These are phyloP conservation scores for Perca flavescens DNA, from an alignment of 2,113 vertebrate genomes.

Conservation along the genomic window DNA sequence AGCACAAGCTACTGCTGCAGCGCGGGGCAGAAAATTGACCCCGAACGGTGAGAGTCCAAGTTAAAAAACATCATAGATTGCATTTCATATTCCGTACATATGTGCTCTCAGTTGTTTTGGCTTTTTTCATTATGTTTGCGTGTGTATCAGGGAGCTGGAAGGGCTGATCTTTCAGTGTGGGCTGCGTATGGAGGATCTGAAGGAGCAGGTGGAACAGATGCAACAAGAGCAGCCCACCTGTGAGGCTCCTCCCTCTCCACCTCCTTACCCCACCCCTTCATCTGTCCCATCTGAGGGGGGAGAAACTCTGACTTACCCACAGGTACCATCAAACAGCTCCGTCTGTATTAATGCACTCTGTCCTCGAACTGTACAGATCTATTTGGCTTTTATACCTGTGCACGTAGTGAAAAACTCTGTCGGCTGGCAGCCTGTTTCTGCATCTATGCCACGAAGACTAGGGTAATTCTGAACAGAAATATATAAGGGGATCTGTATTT, in stretches of 20 bases:
- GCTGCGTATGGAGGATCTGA: conserved; percentile 87
- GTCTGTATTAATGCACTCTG: background rate
- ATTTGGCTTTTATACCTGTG: too few species aligned
- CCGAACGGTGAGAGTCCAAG: conserved; percentile 81
- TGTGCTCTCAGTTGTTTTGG: background rate
- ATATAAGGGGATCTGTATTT: background rate
- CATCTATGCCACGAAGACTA: background rate
- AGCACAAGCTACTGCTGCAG: conserved; percentile 75
- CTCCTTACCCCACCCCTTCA: conserved; percentile 14
- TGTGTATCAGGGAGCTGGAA: conserved; percentile 86
- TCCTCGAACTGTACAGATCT: background rate
- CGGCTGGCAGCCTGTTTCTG: background rate
- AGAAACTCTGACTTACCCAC: background rate
- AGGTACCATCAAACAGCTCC: conserved; percentile 77
- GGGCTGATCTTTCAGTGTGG: conserved; percentile 88
- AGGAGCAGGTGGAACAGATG: conserved; percentile 81
- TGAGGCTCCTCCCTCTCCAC: conserved; percentile 30
- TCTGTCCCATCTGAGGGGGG: background rate
- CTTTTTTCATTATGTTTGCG: background rate
- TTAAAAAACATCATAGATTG: accelerated
- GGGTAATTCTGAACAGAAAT: background rate
- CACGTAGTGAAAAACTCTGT: background rate
- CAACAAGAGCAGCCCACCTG: conserved; percentile 1
- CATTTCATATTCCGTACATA: background rate
- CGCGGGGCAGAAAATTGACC: conserved; percentile 74